Percentiles rank a stretch among this genome's conserved stretches.
phyloP scores from a whole-genome alignment of 2,888 invertebrate species.

The Chrysodeixis includens region DNA sequence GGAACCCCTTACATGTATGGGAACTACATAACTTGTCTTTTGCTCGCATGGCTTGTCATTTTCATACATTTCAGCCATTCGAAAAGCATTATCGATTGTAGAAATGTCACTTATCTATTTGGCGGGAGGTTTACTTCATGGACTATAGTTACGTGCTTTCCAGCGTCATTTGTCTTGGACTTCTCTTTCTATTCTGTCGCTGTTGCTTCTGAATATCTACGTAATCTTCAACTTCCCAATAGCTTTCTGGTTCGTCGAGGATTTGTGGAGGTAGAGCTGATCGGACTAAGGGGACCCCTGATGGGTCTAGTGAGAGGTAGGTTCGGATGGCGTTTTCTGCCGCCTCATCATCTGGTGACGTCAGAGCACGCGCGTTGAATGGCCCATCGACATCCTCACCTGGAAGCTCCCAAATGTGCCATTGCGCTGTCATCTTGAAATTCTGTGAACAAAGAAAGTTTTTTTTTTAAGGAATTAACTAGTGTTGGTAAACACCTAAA shows the following conservation, averaged over 20 bases:
- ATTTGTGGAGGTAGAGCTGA: slow-evolving; percentile 86
- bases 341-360: slow-evolving; percentile 84
- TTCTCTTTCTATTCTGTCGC: slow-evolving; percentile 32
- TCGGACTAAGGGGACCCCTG: slow-evolving; percentile 90
- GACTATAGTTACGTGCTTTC: slow-evolving; percentile 1
- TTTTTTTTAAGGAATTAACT: no score
- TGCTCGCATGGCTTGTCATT: no score
- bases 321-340: slow-evolving; percentile 87
- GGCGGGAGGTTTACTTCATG: neutral
- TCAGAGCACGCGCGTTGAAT: slow-evolving; percentile 90
- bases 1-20: no score
- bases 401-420: slow-evolving; percentile 84
- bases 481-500: no score
- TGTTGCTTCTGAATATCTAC: slow-evolving; percentile 84
- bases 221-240: slow-evolving; percentile 92
- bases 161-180: slow-evolving; percentile 18
- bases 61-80: no score
- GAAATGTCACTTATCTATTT: no score
- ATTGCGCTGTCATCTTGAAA: slow-evolving; percentile 90
- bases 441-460: slow-evolving; percentile 76
- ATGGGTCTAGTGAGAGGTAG: slow-evolving; percentile 90
- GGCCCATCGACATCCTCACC: slow-evolving; percentile 89
- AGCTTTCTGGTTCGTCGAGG: slow-evolving; percentile 86
- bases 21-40: no score
- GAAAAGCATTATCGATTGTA: no score